Base-by-base conservation (phyloP, 2,888 invertebrate species). In the Encarsia formosa region DNA sequence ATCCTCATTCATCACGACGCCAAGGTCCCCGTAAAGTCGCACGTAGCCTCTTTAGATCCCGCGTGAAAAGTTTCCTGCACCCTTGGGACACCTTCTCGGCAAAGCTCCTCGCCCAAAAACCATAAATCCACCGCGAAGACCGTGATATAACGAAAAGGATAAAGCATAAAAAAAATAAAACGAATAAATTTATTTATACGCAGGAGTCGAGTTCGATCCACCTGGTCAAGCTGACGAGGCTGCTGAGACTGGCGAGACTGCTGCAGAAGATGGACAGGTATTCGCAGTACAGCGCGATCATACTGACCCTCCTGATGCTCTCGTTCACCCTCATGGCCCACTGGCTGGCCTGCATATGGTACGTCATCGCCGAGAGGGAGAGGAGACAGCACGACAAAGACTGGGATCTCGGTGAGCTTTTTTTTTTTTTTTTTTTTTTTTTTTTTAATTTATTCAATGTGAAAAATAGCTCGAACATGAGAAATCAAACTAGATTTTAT, bases 331-430 rank as follows among this genome's bases (percentile, higher is more conserved):
- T 96, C 63, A 86, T 94, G 46, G 95, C 96, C 3, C 96, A 97
- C 75, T 96, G 96, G 96, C 79, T 96, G 57, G 96, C 96, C 13
- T 96, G 96, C 75, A 86, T 96, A 64, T 97, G 96, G 96, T 96
- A 90, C 76, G 91, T 93, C 63, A 93, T 96, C 64, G 96, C 95
- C 8, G 89, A 90, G 67, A 87, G 87, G 69, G 95, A 95, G 74
- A 82, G 87, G 59, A 80, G 84, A 45, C 78, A 78, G 61, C 77
- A 80, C 60, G 82, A 83, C 62, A 75, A 71, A 46, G 82, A 83
- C 61, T 89, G 90, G 88, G 87, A 88, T 73, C 82, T 91, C 63
- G 91, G 92, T 93, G 76, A 81, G 50, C 47, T 18, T 13, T 32
- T 2, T 15, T 23, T 31, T 18, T 16, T 18, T 20, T 11, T 4